These are phyloP conservation scores for Lymantria dispar DNA, from an alignment of 2,888 invertebrate species.

Conservation along the genomic window DNA sequence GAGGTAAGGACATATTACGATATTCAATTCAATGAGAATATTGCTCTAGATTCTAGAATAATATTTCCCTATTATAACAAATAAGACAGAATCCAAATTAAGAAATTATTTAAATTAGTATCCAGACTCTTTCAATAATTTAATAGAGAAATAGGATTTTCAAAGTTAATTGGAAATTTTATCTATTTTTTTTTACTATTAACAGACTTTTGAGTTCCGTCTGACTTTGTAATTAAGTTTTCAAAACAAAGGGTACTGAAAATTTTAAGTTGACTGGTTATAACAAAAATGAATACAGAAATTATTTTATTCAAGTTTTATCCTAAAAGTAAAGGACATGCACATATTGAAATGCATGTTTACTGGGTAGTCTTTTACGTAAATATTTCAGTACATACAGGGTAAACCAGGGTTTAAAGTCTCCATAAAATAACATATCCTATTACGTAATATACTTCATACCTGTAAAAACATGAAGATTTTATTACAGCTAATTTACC, in stretches of 20 bases:
- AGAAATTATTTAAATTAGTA: too few relatives aligned
- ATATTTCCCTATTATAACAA: too few relatives aligned
- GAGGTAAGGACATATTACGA: conserved; percentile 79
- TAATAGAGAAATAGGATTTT: too few relatives aligned
- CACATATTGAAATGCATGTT: neutral
- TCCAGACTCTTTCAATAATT: too few relatives aligned
- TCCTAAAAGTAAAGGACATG: neutral
- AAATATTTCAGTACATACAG: conserved; percentile 7
- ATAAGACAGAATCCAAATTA: too few relatives aligned
- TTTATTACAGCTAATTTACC: conserved; percentile 15
- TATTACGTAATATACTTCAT: conserved; percentile 26
- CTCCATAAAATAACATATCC: conserved; percentile 9
- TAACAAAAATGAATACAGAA: neutral
- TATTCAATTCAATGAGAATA: neutral
- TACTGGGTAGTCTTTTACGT: neutral
- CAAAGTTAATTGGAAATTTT: too few relatives aligned
- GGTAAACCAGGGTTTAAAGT: conserved; percentile 15
- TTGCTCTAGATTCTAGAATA: too few relatives aligned
- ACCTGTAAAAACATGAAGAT: conserved; percentile 25
- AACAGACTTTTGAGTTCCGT: too few relatives aligned
- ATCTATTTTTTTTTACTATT: too few relatives aligned
- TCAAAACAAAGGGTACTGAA: neutral
- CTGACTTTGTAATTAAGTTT: neutral
- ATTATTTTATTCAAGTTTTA: neutral
- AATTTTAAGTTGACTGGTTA: neutral